Conservation (phyloP, 2,797 vertebrate genomes). For the Poecilia gillii region DNA sequence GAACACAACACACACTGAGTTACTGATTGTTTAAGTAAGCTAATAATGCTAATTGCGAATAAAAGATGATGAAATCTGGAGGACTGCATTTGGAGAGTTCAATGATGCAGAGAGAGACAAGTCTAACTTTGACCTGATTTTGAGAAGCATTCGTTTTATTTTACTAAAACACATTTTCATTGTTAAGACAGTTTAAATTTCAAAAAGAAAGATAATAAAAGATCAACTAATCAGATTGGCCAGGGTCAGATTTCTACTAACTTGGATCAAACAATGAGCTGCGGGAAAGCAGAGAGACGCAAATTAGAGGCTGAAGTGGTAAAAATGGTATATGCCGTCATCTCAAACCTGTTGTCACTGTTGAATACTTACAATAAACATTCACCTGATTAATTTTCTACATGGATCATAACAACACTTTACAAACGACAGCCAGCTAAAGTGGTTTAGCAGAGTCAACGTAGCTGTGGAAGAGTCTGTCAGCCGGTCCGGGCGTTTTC, state of each 20-base stretch:
- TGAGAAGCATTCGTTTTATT: no score
- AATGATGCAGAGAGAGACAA: no score
- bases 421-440: constrained; percentile 1
- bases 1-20: neutral
- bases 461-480: constrained; percentile 4
- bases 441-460: constrained; percentile 1
- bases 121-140: no score
- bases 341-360: neutral
- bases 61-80: neutral
- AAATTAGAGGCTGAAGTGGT: neutral
- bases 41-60: neutral
- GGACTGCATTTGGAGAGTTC: no score
- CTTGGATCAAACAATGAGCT: neutral
- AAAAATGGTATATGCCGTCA: neutral
- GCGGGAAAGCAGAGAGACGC: neutral
- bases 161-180: no score
- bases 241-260: neutral
- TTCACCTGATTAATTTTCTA: constrained; percentile 1
- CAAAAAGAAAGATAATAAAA: neutral
- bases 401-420: neutral
- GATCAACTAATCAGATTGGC: neutral
- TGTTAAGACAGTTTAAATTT: no score
- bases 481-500: neutral
- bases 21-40: neutral
- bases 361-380: neutral